Conservation (phyloP, 2,888 invertebrate species). For the Incurvaria masculella region DNA sequence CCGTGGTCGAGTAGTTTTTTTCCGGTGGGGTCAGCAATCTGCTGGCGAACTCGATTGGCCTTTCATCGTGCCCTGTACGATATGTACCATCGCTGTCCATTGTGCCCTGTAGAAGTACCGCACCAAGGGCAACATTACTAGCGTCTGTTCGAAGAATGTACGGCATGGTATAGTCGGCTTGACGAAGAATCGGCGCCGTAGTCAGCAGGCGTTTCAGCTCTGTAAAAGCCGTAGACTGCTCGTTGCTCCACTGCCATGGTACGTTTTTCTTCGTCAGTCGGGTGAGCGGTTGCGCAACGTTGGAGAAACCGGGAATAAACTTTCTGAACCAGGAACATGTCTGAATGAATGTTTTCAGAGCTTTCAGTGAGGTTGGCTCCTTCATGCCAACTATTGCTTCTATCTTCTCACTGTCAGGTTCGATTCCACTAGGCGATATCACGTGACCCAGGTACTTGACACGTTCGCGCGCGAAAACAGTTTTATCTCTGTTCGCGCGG, state of each 20-base stretch:
- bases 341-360: slow-evolving; percentile 17
- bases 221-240: slow-evolving; percentile 16
- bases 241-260: slow-evolving; percentile 17
- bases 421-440: slow-evolving; percentile 15
- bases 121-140: slow-evolving; percentile 11
- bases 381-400: slow-evolving; percentile 12
- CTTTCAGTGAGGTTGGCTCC: slow-evolving; percentile 13
- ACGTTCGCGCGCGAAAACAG: too few relatives aligned
- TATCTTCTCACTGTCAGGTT: slow-evolving; percentile 15
- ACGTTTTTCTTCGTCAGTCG: slow-evolving; percentile 19
- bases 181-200: slow-evolving; percentile 14
- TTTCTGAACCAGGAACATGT: slow-evolving; percentile 18
- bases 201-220: slow-evolving; percentile 15
- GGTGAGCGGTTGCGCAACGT: slow-evolving; percentile 17
- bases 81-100: too few relatives aligned
- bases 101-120: slow-evolving; percentile 15
- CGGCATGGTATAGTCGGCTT: slow-evolving; percentile 11
- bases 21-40: slow-evolving; percentile 20
- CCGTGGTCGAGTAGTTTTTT: slow-evolving; percentile 24
- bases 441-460: slow-evolving; percentile 12
- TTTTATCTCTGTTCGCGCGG: too few relatives aligned
- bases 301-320: slow-evolving; percentile 23
- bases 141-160: slow-evolving; percentile 11
- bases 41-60: slow-evolving; percentile 14
- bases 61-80: slow-evolving; percentile 12